Base-by-base conservation (phyloP, 2,888 invertebrate species). In the Dorcus parallelipipedus region DNA sequence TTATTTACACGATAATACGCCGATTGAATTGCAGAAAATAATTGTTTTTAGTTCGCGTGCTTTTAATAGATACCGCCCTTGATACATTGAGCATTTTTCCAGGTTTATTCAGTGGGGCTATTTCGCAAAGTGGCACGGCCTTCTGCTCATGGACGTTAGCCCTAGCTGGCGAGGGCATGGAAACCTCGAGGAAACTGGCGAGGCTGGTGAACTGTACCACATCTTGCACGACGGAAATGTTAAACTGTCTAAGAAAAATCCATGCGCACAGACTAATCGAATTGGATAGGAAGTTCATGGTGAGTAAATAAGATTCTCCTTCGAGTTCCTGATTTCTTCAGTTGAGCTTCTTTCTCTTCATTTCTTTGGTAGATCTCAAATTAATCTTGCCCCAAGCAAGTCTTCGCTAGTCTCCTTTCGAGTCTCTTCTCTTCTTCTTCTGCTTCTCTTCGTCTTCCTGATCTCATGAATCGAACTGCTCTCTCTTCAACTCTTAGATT, bases 81-180 rank as follows among this genome's bases (percentile, higher is more conserved):
- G 8, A 10, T 42, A 14, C 7, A 42, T 42, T 42, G 6, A 42
- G 10, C 8, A 20, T 45, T 20, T n/a, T 75, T 77, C 53, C 70
- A 89, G 89, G 86, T 58, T 71, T 90, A 9, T 87, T 90, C 64
- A 87, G 88, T 64, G 84, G 85, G 58, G 89, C 82, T 1, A 91
- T 91, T 59, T 86, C 90, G 0, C 87, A 90, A 71, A 91, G 90
- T 51, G 91, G 91, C 0, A 88, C 87, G 1, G 84, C 87, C 0
- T 77, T 87, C 40, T 71, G 71, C 53, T 62, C 69, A 4, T 78
- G 77, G 77, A 70, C 74, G 0, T 60, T 70, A 9, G 68, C 71
- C 2, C 80, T 81, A 52, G 82, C 84, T 3, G 86, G 85, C 6
- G 81, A 85, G 57, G 83, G 86, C 0, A 76, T 81, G 5, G 75